Evolutionary conservation across 1,140 invertebrate genomes (phyloP).

Genomic region (Melanaphis sacchari): DNA sequence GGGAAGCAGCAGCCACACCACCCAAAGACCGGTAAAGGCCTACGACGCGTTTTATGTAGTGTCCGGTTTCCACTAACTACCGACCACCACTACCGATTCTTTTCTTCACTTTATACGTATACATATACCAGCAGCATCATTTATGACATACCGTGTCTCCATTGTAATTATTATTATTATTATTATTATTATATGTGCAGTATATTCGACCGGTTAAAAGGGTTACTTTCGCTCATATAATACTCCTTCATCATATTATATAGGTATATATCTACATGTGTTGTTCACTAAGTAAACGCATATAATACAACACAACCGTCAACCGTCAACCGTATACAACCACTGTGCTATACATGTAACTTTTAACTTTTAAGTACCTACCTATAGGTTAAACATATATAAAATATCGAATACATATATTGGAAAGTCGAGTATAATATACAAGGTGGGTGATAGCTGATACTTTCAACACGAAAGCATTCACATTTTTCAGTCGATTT

Average conservation of each 20-base stretch:
- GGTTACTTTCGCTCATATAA: not conserved
- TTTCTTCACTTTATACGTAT: not conserved
- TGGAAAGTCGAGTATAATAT: too few species aligned
- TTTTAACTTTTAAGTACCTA: not conserved
- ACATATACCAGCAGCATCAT: not conserved
- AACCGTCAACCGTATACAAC: not conserved
- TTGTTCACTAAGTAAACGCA: conserved; percentile 1
- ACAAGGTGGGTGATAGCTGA: too few species aligned
- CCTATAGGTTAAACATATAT: too few species aligned
- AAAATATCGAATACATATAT: too few species aligned
- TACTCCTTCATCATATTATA: not conserved
- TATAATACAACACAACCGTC: not conserved
- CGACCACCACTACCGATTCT: not conserved
- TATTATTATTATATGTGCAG: not conserved
- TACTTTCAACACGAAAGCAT: too few species aligned
- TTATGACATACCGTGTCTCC: not conserved
- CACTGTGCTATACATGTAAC: not conserved
- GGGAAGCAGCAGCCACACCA: not conserved
- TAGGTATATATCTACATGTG: not conserved
- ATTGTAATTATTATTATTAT: conserved; percentile 43
- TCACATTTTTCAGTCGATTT: too few species aligned
- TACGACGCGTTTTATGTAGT: conserved; percentile 31
- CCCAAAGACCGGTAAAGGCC: not conserved
- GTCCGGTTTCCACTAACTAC: conserved; percentile 20
- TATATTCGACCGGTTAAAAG: conserved; percentile 20